A percentile compares a stretch with the other conserved stretches of the same genome.
These are phyloP conservation scores for Drosophila kohkoa DNA, from an alignment of 1,140 invertebrate genomes.

Conservation along the genomic window DNA sequence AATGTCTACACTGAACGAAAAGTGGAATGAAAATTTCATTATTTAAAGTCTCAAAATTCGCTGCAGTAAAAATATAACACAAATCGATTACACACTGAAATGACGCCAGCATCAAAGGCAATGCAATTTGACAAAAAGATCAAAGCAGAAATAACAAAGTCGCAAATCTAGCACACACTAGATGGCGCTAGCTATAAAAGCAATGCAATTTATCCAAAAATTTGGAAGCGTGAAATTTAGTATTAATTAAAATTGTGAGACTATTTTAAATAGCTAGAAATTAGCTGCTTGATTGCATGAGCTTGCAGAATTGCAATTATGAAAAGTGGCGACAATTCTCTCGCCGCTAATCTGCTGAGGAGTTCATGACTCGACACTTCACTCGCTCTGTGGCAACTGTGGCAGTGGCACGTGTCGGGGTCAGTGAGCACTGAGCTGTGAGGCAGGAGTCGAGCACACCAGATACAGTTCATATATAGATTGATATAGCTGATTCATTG, in stretches of 20 bases:
- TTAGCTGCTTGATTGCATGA: neutral
- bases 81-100: too few relatives aligned
- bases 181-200: neutral
- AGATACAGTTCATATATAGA: neutral
- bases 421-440: neutral
- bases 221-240: too few relatives aligned
- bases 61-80: too few relatives aligned
- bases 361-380: neutral
- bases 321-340: neutral
- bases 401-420: conserved; percentile 16
- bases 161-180: neutral
- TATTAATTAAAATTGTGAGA: too few relatives aligned
- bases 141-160: too few relatives aligned
- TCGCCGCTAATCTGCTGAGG: neutral
- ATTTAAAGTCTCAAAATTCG: too few relatives aligned
- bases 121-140: too few relatives aligned
- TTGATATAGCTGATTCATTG: conserved; percentile 1
- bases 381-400: neutral
- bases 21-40: too few relatives aligned
- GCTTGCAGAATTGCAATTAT: neutral
- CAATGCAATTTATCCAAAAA: neutral
- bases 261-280: neutral
- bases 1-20: too few relatives aligned
- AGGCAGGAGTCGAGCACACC: neutral
- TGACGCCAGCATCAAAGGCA: too few relatives aligned